Evolutionary conservation across 2,113 vertebrate genomes (phyloP), one percentile per base, ranked within the genome.

Genomic region (Bos indicus): DNA sequence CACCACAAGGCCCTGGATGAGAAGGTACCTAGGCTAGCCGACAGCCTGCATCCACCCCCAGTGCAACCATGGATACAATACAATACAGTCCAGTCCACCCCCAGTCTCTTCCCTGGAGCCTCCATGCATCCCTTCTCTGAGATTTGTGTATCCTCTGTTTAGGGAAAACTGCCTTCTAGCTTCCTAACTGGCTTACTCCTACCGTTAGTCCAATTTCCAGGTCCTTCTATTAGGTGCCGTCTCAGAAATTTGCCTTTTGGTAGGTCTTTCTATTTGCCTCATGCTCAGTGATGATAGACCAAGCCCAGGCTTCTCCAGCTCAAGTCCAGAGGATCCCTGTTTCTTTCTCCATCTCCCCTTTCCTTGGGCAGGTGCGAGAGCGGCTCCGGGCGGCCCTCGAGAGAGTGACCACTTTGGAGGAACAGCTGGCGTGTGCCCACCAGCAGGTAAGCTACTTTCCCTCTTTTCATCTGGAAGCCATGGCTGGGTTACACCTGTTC

Each of bases 1-100:
- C 99, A 99, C 98, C 99, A 99, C 99, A 99, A 99, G 97, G 99
- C 99, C 0, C 99, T 99, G 98, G 99, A 99, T 97, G 99, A 99
- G 98, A 99, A 99, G 99, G 99, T 99, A 98, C 97, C 96, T 64
- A 33, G 56, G 57, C 86, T 40, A 60, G 59, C 28, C 40, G 13
- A 46, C 91, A 1, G 0, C 23, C 30, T 33, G 26, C 21, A 13
- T 14, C 40, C 9, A 5, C 3, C 11, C n/a, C 12, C 11, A 23
- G 0, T 8, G 15, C 8, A 4, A 26, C 40, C 62, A 21, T 43
- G 16, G 19, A 2, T 74, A 74, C 21, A 71, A 23, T 40, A 71
- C n/a, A 74, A 2, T 74, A 25, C 67, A 40, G 36, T 74, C 10
- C 6, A 36, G 36, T 25, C 67, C 67, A 74, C 36, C 67, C 67